A percentile compares a stretch with the other conserved stretches of the same genome.
Conservation (phyloP, 2,888 invertebrate species). For the Rhaphigaster nebulosa region DNA sequence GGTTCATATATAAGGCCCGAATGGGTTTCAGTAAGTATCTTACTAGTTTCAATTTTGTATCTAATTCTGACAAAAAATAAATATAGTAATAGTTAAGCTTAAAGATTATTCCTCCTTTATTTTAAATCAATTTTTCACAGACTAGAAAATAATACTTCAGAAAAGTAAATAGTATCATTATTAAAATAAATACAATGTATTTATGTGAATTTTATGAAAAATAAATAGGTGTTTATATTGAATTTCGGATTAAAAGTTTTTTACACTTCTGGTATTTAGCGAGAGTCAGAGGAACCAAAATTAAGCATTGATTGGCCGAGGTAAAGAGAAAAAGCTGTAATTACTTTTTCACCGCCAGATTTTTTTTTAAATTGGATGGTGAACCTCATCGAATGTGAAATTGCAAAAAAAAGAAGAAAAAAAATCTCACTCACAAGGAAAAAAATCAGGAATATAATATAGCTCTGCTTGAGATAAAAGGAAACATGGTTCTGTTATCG, state of each 20-base stretch:
- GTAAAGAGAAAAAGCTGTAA: neutral
- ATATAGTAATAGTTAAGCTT: no score
- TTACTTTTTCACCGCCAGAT: neutral
- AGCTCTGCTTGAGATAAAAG: no score
- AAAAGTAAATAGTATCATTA: neutral
- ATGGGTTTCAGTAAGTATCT: no score
- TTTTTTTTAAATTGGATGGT: neutral
- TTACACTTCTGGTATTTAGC: neutral
- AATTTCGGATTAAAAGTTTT: neutral
- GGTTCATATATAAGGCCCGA: no score
- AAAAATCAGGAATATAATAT: neutral
- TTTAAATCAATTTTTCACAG: no score
- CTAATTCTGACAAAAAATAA: no score
- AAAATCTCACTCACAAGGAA: neutral
- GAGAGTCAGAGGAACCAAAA: neutral
- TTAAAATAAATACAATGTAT: neutral
- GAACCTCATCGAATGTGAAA: neutral
- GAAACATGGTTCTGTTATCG: no score
- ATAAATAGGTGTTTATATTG: neutral
- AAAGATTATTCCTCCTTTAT: no score
- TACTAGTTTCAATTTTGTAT: no score
- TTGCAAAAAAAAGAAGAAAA: neutral
- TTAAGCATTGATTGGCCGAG: neutral
- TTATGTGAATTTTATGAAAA: no score
- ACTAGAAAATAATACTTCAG: no score